A percentile compares a stretch with the other conserved stretches of the same genome.
Conservation (phyloP, 2,113 vertebrate species). For the Corythornis madagascariensis region DNA sequence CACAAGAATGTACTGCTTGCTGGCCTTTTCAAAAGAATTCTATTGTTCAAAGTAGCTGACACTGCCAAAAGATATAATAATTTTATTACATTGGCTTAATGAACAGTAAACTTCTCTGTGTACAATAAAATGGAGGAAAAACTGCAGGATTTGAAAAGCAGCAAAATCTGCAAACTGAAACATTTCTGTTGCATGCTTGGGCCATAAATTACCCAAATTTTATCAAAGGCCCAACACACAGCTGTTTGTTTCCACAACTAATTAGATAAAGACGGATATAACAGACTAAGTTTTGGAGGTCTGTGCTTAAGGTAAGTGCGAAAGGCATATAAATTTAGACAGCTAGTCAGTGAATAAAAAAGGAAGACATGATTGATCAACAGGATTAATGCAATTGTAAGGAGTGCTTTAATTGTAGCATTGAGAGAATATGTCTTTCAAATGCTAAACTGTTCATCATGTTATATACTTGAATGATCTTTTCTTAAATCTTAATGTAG, state of each 20-base stretch:
- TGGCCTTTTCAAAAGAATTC: neutral
- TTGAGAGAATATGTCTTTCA: slow-evolving; percentile 57
- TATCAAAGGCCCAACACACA: neutral
- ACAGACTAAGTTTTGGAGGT: neutral
- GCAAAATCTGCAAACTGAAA: neutral
- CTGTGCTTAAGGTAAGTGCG: neutral
- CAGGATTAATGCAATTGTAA: slow-evolving; percentile 32
- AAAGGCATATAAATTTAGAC: slow-evolving; percentile 25
- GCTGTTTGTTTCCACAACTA: neutral
- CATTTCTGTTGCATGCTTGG: neutral
- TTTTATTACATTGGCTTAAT: slow-evolving; percentile 13
- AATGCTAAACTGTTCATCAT: slow-evolving; percentile 48
- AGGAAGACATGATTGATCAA: slow-evolving; percentile 33
- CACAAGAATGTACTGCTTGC: slow-evolving; percentile 16
- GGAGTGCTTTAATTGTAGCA: slow-evolving; percentile 49
- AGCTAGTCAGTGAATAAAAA: slow-evolving; percentile 36
- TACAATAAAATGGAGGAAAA: slow-evolving; percentile 15
- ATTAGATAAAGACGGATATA: neutral
- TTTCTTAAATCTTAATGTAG: slow-evolving; percentile 29
- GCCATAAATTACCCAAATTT: neutral
- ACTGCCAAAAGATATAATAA: slow-evolving; percentile 16
- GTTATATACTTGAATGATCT: slow-evolving; percentile 45
- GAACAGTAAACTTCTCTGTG: slow-evolving; percentile 2
- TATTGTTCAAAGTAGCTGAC: slow-evolving; percentile 12
- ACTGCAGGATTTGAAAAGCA: neutral